Percentiles rank a stretch among this genome's conserved stretches.
phyloP scores from a whole-genome alignment of 64 coral and sea anemone genomes.

The Montipora efflorescens region DNA sequence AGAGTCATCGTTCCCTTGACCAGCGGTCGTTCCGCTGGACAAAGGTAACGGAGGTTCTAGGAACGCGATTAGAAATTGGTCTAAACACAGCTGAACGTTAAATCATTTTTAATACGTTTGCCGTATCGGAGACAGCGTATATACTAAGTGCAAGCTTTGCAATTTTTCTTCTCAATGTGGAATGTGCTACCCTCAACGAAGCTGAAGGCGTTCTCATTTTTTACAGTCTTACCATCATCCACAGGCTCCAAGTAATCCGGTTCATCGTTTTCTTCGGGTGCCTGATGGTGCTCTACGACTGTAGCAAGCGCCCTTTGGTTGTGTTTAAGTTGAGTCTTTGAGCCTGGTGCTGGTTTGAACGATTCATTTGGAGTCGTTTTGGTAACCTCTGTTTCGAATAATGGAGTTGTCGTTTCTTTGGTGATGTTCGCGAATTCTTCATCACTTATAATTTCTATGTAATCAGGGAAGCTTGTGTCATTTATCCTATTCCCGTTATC shows the following conservation, averaged over 20 bases:
- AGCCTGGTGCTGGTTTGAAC: not conserved
- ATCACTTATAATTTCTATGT: conserved; percentile 18
- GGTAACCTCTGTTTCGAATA: not conserved
- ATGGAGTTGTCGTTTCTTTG: not conserved
- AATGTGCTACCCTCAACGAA: not conserved
- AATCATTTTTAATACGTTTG: no score
- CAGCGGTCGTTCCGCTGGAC: no score
- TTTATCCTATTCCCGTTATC: not conserved
- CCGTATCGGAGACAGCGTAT: no score
- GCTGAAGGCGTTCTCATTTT: not conserved
- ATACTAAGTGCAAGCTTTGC: no score
- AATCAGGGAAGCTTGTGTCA: not conserved
- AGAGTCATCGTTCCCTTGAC: no score
- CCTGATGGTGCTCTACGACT: not conserved
- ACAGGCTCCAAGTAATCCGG: not conserved
- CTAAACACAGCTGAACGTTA: no score
- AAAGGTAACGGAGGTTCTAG: no score
- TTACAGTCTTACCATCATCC: not conserved
- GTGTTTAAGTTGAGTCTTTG: not conserved
- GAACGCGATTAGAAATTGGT: no score
- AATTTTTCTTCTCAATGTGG: not conserved
- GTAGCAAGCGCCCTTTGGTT: not conserved
- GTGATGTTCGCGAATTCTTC: not conserved
- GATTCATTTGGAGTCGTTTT: not conserved
- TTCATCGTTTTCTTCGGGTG: not conserved